Percentiles rank a stretch among this genome's conserved stretches.
Evolutionary conservation across 2,113 vertebrate genomes (phyloP).

Genomic region (Bos indicus): DNA sequence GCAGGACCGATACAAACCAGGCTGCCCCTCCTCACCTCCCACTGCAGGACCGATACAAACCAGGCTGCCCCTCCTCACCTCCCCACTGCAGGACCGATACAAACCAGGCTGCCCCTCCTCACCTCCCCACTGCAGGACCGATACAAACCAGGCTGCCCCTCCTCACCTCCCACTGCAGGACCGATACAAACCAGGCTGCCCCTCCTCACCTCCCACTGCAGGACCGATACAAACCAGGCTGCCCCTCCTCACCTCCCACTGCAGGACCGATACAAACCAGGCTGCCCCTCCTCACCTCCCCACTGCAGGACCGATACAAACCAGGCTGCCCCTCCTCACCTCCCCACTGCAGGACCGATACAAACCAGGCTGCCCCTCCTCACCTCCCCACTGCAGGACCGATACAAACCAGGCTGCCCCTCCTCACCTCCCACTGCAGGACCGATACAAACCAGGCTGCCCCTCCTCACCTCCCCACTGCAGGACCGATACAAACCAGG

Average conservation of each 20-base stretch:
- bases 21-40: too few relatives aligned
- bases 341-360: fast-evolving
- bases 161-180: fast-evolving
- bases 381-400: fast-evolving
- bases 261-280: fast-evolving
- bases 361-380: neutral
- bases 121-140: fast-evolving
- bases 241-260: too few relatives aligned
- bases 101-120: neutral
- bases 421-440: fast-evolving
- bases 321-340: neutral
- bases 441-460: neutral
- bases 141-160: neutral
- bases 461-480: fast-evolving
- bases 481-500: fast-evolving
- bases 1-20: fast-evolving
- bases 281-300: fast-evolving
- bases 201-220: fast-evolving
- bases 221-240: neutral
- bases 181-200: neutral
- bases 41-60: fast-evolving
- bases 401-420: neutral
- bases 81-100: fast-evolving
- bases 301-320: fast-evolving
- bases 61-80: too few relatives aligned